phyloP scores from a whole-genome alignment of 2,797 vertebrate species.

The Mormyrops attenuatus region DNA sequence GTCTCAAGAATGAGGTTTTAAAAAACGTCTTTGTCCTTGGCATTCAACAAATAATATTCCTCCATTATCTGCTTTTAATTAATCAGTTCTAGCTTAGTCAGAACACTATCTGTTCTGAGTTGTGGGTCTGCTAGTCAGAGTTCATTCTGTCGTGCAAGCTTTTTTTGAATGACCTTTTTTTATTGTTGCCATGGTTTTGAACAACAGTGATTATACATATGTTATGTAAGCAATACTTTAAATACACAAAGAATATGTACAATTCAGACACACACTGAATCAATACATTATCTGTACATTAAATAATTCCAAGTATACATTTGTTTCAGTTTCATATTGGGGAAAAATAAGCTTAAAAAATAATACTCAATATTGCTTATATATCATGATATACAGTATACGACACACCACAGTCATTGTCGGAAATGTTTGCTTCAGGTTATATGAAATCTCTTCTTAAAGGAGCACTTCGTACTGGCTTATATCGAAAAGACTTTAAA shows the following conservation, averaged over 20 bases:
- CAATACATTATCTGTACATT: neutral
- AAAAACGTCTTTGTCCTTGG: neutral
- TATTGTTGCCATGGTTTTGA: neutral
- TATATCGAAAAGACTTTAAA: neutral
- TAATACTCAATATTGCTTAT: neutral
- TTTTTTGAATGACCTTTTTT: neutral
- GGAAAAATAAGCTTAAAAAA: neutral
- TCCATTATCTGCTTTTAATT: neutral
- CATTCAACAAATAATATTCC: neutral
- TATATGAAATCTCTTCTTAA: neutral
- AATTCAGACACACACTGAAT: neutral
- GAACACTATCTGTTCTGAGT: neutral
- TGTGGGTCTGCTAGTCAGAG: neutral
- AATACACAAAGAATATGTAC: neutral
- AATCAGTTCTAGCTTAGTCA: neutral
- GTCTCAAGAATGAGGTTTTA: neutral
- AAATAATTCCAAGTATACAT: conserved; percentile 4
- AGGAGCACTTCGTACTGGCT: neutral
- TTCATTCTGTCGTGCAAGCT: neutral
- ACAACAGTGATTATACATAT: neutral
- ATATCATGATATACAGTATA: neutral
- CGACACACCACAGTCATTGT: neutral
- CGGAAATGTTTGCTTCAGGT: neutral
- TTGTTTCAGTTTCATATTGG: neutral
- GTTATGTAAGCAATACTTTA: neutral